Percentiles rank a stretch among this genome's conserved stretches.
phyloP scores from a whole-genome alignment of 2,113 vertebrate genomes.

The Passer domesticus region DNA sequence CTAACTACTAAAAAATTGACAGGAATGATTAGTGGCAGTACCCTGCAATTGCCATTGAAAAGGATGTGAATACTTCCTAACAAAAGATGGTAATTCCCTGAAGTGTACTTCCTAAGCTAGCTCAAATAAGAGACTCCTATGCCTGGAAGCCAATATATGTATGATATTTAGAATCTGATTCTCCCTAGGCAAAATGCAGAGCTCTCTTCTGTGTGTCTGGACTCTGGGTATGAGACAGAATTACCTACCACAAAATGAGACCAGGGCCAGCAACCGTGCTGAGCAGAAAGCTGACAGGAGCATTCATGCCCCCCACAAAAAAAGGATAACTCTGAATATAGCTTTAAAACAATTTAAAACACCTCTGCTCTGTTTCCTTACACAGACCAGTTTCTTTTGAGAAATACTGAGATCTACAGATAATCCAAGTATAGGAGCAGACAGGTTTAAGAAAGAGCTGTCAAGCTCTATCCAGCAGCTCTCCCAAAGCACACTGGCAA shows the following conservation, averaged over 20 bases:
- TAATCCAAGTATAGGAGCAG: background rate
- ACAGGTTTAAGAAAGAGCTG: background rate
- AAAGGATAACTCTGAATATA: background rate
- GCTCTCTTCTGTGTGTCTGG: background rate
- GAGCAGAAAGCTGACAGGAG: background rate
- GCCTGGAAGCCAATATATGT: background rate
- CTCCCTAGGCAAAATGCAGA: background rate
- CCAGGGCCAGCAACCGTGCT: background rate
- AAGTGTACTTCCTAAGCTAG: background rate
- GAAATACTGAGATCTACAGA: background rate
- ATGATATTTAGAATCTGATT: background rate
- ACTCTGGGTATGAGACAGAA: background rate
- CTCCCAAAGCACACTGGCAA: background rate
- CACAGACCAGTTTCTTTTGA: background rate
- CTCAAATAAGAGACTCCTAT: background rate
- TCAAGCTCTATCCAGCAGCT: background rate
- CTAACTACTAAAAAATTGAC: conserved; percentile 41
- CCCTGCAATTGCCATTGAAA: conserved; percentile 24
- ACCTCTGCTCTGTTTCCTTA: background rate
- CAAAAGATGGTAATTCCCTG: background rate
- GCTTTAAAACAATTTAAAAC: background rate
- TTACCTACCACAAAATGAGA: background rate
- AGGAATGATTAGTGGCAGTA: conserved; percentile 7
- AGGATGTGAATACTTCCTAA: background rate
- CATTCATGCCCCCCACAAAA: background rate